Conservation (phyloP, 2,888 invertebrate genomes). For the Athripsodes cinereus region DNA sequence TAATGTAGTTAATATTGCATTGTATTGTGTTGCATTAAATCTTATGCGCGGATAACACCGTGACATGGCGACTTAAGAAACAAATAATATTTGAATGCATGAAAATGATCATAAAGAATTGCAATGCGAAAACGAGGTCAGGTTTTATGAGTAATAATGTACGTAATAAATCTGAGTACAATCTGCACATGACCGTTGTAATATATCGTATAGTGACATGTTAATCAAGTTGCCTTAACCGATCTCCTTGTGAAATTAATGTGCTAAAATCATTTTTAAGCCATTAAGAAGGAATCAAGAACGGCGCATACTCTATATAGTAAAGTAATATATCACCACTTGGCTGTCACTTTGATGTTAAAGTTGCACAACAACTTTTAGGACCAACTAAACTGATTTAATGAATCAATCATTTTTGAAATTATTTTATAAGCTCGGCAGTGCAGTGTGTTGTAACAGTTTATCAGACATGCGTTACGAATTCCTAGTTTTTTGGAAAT, state of each 20-base stretch:
- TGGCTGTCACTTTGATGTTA: neutral
- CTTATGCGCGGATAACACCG: neutral
- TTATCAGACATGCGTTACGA: no score
- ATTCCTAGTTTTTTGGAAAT: no score
- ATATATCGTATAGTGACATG: no score
- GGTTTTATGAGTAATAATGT: conserved; percentile 1
- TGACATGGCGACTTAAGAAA: neutral
- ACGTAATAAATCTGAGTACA: neutral
- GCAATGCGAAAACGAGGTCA: neutral
- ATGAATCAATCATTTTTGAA: no score
- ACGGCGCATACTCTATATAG: neutral
- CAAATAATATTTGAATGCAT: neutral
- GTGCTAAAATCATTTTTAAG: neutral
- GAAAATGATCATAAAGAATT: neutral
- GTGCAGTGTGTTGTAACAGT: no score
- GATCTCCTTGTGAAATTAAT: neutral
- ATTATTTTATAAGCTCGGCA: no score
- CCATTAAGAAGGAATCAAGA: neutral
- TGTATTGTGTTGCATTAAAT: neutral
- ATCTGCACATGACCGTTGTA: neutral
- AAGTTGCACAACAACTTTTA: neutral
- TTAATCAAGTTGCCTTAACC: no score
- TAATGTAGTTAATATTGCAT: no score
- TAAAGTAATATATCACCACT: neutral
- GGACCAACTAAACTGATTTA: neutral